These are phyloP conservation scores for Oxytorus armatus DNA, from an alignment of 2,888 invertebrate genomes.

Conservation along the genomic window DNA sequence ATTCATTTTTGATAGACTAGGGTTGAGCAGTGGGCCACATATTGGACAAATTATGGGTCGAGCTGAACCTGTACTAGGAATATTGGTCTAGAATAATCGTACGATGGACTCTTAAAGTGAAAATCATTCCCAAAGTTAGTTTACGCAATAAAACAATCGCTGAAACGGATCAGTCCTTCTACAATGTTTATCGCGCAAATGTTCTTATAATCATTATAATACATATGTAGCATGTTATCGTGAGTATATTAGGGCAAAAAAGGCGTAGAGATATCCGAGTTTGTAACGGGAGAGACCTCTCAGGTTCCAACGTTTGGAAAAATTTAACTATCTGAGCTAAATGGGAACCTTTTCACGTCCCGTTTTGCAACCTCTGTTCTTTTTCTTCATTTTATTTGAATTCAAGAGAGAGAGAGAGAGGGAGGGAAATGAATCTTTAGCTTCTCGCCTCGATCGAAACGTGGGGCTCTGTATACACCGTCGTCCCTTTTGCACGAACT, in stretches of 20 bases:
- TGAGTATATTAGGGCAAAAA: neutral
- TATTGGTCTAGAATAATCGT: neutral
- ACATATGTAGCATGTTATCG: neutral
- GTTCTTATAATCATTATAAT: neutral
- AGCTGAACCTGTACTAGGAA: neutral
- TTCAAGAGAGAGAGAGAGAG: slow-evolving; percentile 14
- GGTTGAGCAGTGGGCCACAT: no score
- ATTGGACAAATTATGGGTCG: no score
- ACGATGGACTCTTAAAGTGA: neutral
- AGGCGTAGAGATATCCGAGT: neutral
- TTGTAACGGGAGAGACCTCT: neutral
- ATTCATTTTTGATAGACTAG: no score
- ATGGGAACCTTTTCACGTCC: slow-evolving; percentile 10
- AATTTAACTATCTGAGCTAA: slow-evolving; percentile 13
- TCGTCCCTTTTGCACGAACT: slow-evolving; percentile 23
- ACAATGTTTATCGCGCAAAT: neutral
- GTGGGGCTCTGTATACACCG: neutral
- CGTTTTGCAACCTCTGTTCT: neutral
- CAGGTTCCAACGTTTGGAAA: slow-evolving; percentile 15
- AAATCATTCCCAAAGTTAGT: neutral
- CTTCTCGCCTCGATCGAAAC: neutral
- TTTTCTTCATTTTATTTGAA: slow-evolving; percentile 19
- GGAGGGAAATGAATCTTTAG: neutral
- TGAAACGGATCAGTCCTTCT: neutral
- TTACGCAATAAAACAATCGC: neutral